Evolutionary conservation across 2,113 vertebrate species (phyloP), one percentile per base, ranked within the genome.

Genomic region (Melierax canorus): DNA sequence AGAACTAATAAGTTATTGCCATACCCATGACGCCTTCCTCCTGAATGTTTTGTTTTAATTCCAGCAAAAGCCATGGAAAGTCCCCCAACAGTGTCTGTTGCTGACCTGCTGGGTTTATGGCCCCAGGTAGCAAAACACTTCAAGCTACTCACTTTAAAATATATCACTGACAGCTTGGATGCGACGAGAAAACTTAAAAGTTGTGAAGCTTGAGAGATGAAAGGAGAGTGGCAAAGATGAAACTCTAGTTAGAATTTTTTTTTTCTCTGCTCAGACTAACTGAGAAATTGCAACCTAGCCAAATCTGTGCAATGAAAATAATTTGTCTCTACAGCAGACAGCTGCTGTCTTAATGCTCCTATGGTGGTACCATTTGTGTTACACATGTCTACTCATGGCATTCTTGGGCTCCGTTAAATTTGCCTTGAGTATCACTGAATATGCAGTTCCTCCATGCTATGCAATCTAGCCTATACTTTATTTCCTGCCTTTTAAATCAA

Each of bases 1-100:
- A 91, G 62, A 95, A 94, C 76, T 87, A 94, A 87, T 94, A 97
- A 95, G 84, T 94, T 97, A 66, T 64, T 9, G 5, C 86, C 9
- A 22, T 79, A 91, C 69, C 73, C 77, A n/a, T n/a, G 89, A 96
- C 0, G 2, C 74, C 94, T 95, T 89, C 69, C 92, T 91, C 62
- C 66, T 90, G 96, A 94, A 92, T 91, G 91, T 89, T 97, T 95
- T 90, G 72, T 91, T 97, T 97, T 96, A 97, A 97, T 97, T 97
- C 91, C 69, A 94, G 84, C 45, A 94, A 94, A 96, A 95, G 67
- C n/a, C 45, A 64, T 1, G 41, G 76, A 75, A 94, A 94, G 84
- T 92, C 34, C 26, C 83, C 32, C 62, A 95, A 30, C 80, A 79
- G 94, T 27, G 66, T 94, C 48, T 95, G 43, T 41, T 38, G 41